These are phyloP conservation scores for Trididemnum nubilum DNA, from an alignment of 23 tunicate species.

Conservation along the genomic window DNA sequence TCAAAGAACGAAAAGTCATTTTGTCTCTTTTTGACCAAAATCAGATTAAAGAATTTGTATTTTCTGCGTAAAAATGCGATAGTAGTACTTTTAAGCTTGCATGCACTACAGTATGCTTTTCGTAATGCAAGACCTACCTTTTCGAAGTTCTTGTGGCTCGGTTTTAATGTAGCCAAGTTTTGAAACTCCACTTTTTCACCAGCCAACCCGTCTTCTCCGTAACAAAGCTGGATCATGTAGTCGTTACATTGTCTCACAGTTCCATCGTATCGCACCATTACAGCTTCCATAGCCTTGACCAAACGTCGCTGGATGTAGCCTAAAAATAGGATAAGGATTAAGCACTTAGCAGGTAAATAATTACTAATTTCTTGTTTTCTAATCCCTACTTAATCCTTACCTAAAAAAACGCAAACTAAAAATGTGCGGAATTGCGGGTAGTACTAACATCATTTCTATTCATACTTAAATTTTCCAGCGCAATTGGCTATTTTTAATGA, in stretches of 20 bases:
- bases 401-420: not conserved
- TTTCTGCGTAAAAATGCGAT: too few relatives aligned
- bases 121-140: too few relatives aligned
- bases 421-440: too few relatives aligned
- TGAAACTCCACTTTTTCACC: conserved; percentile 99
- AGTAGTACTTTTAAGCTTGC: too few relatives aligned
- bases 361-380: not conserved
- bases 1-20: too few relatives aligned
- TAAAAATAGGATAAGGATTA: conserved; percentile 15
- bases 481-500: too few relatives aligned
- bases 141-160: conserved; percentile 86
- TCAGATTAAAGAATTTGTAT: too few relatives aligned
- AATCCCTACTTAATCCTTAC: not conserved
- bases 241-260: conserved; percentile 97
- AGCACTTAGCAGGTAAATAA: too few relatives aligned
- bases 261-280: conserved; percentile 98
- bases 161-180: conserved; percentile 90
- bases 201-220: conserved; percentile 99
- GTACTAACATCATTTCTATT: too few relatives aligned
- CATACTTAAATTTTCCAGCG: too few relatives aligned
- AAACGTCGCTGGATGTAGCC: conserved; percentile 99
- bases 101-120: too few relatives aligned
- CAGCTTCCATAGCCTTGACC: conserved; percentile 99
- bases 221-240: conserved; percentile 97
- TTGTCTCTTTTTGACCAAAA: too few relatives aligned